Evolutionary conservation across 2,797 vertebrate species (phyloP).

Genomic region (Dipus sagitta): DNA sequence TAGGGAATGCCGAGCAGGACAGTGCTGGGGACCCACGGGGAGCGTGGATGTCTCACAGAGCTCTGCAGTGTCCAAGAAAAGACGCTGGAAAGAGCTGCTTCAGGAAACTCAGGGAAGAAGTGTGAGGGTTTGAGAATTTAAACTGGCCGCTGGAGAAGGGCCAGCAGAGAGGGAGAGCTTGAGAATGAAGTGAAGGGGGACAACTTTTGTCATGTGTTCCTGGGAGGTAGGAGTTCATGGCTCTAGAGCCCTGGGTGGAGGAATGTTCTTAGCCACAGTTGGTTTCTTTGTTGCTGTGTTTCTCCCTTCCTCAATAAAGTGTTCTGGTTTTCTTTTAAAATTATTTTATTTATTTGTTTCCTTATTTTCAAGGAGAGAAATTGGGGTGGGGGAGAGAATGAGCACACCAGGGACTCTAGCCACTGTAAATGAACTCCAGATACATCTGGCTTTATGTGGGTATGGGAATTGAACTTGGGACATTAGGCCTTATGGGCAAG

Average conservation of each 20-base stretch:
- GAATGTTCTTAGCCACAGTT: neutral
- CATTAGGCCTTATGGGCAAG: too few species aligned
- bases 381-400: too few species aligned
- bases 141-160: neutral
- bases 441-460: too few species aligned
- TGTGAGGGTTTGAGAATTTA: slow-evolving; percentile 5
- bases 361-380: too few species aligned
- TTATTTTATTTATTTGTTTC: too few species aligned
- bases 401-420: too few species aligned
- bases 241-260: neutral
- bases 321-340: neutral
- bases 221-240: neutral
- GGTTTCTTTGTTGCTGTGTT: neutral
- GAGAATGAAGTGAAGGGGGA: neutral
- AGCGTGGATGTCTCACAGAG: neutral
- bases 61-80: neutral
- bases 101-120: neutral
- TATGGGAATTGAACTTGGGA: too few species aligned
- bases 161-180: neutral
- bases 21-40: neutral
- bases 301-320: neutral
- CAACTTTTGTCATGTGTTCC: neutral
- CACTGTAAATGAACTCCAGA: too few species aligned
- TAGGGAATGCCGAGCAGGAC: neutral
- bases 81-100: neutral